These are phyloP conservation scores for Chaetodon trifasciatus DNA, from an alignment of 2,797 vertebrate genomes.

Conservation along the genomic window DNA sequence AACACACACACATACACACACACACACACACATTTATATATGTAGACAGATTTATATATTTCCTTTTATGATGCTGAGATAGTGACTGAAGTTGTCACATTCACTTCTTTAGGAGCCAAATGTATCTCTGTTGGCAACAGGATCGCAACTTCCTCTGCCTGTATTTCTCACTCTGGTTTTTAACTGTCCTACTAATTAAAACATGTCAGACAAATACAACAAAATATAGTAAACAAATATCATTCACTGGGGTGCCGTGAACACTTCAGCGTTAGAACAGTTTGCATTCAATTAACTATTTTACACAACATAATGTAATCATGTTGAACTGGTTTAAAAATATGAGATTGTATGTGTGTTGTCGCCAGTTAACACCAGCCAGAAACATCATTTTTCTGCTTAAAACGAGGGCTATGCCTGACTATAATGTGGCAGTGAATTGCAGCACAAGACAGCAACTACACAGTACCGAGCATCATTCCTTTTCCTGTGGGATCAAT, in stretches of 20 bases:
- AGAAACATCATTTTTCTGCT: neutral
- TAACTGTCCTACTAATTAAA: neutral
- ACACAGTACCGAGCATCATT: neutral
- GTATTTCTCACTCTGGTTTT: neutral
- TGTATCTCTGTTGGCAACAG: slow-evolving; percentile 1
- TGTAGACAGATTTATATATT: no score
- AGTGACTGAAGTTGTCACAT: slow-evolving; percentile 6
- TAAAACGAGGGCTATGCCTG: neutral
- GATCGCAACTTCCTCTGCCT: neutral
- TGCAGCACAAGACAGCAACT: neutral
- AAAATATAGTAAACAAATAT: neutral
- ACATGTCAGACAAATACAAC: slow-evolving; percentile 3
- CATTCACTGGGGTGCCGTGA: neutral
- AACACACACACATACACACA: no score
- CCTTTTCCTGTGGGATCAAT: slow-evolving; percentile 3
- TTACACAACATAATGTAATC: neutral
- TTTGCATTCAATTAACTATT: slow-evolving; percentile 6
- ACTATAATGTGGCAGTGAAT: neutral
- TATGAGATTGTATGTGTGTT: neutral
- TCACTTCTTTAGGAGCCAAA: slow-evolving; percentile 16
- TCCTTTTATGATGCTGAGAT: neutral
- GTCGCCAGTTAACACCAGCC: neutral
- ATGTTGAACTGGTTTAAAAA: neutral
- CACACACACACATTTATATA: no score
- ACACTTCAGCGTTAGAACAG: neutral